Evolutionary conservation across 2,888 invertebrate species (phyloP), one percentile per base, ranked within the genome.

Genomic region (Danaus chrysippus): DNA sequence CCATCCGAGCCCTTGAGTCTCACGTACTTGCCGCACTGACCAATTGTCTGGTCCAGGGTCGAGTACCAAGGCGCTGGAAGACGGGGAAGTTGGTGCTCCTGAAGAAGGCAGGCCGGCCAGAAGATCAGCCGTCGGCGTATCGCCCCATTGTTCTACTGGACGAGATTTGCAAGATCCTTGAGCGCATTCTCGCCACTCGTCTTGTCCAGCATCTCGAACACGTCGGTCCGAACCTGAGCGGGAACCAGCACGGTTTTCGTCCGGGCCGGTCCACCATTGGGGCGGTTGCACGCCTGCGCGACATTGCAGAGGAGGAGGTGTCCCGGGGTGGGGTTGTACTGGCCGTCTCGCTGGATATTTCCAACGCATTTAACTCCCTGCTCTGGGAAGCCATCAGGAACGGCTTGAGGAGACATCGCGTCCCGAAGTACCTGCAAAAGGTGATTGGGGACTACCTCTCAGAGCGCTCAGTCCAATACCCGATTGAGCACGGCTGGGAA

Each of bases 291-390:
- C 64, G 62, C 0, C 42, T 70, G 0, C 56, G 52, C 17, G 3
- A 13, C 1, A 11, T 62, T 0, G 11, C 59, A n/a, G 62, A 63
- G n/a, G 54, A 61, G 13, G 66, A 64, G 2, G 53, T 61, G 3
- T 10, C 52, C 10, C 56, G 15, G 13, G 70, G 69, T 0, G 67
- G 61, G 12, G 67, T 65, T 12, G 59, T 66, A 8, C 12, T 72
- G 56, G 71, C 68, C 15, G 63, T 71, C 1, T 68, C 67, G 0
- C 11, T 72, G 0, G 72, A 72, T 13, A 72, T 72, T 6, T 61
- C 65, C 44, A 72, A 73, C 42, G 70, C 71, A 1, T 75, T 73
- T 13, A 72, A 72, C 19, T 55, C 64, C n/a, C 57, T 75, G 8
- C 73, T 72, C 46, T 71, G 69, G 64, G 11, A n/a, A 0, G 53